phyloP scores from a whole-genome alignment of 2,113 vertebrate genomes.

The Misgurnus mizolepis region DNA sequence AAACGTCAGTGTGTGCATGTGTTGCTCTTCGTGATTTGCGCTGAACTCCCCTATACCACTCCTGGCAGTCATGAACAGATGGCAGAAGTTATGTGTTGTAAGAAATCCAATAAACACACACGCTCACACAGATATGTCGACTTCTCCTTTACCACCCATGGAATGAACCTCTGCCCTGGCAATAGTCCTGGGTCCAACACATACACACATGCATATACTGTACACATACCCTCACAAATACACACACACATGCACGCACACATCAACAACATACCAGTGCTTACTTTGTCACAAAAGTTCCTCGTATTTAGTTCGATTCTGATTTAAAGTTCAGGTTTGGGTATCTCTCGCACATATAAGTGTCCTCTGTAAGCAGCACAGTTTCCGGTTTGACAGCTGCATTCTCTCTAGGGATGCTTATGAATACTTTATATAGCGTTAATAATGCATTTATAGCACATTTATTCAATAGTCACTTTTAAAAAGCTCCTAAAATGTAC shows the following conservation, averaged over 20 bases:
- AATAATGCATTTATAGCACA: slow-evolving; percentile 31
- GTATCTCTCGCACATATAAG: neutral
- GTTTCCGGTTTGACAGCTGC: neutral
- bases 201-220: neutral
- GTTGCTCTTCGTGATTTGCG: slow-evolving; percentile 48
- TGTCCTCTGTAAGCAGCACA: neutral
- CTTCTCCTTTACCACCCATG: slow-evolving; percentile 56
- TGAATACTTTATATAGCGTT: slow-evolving; percentile 29
- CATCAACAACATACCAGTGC: neutral
- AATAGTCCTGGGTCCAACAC: slow-evolving; percentile 4
- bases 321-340: neutral
- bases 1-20: slow-evolving; percentile 26
- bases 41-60: slow-evolving; percentile 49
- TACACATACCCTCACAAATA: too few relatives aligned
- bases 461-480: too few relatives aligned
- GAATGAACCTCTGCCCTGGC: slow-evolving; percentile 52
- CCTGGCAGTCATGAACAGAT: slow-evolving; percentile 70
- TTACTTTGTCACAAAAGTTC: neutral
- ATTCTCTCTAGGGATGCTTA: slow-evolving; percentile 15
- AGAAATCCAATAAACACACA: slow-evolving; percentile 53
- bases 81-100: slow-evolving; percentile 64
- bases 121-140: slow-evolving; percentile 33
- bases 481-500: too few relatives aligned
- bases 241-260: slow-evolving; percentile 29
- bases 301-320: neutral